These are phyloP conservation scores for Anastrepha obliqua DNA, from an alignment of 1,140 invertebrate species.

Conservation along the genomic window DNA sequence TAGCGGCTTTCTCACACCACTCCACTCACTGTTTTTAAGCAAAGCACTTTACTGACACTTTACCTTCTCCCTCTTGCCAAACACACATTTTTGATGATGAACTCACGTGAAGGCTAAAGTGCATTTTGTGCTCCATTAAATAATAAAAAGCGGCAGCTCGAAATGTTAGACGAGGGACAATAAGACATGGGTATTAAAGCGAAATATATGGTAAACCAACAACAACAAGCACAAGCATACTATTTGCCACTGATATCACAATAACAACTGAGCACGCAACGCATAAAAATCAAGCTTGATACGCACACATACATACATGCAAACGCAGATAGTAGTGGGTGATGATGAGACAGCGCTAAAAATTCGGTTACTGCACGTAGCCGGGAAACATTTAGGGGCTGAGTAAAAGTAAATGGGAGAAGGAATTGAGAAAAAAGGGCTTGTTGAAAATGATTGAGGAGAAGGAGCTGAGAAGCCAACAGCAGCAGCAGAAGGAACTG, in stretches of 20 bases:
- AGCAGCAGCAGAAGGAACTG: background rate
- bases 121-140: constrained; percentile 58
- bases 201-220: background rate
- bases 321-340: background rate
- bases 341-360: background rate
- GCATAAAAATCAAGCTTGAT: background rate
- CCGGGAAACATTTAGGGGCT: too few species aligned
- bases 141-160: constrained; percentile 49
- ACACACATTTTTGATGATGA: constrained; percentile 8
- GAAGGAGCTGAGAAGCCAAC: too few species aligned
- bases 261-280: constrained; percentile 32
- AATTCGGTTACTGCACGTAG: background rate
- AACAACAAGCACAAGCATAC: background rate
- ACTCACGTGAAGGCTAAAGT: constrained; percentile 47
- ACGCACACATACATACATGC: background rate
- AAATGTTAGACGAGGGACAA: constrained; percentile 23
- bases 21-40: background rate
- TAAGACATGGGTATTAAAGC: constrained; percentile 35
- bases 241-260: background rate
- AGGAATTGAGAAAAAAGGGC: too few species aligned
- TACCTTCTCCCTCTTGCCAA: background rate
- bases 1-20: background rate
- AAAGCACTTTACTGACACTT: background rate
- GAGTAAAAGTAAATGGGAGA: too few species aligned
- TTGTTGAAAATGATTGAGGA: too few species aligned